phyloP scores from a whole-genome alignment of 2,888 invertebrate species.

The Polydrusus pterygomalis region DNA sequence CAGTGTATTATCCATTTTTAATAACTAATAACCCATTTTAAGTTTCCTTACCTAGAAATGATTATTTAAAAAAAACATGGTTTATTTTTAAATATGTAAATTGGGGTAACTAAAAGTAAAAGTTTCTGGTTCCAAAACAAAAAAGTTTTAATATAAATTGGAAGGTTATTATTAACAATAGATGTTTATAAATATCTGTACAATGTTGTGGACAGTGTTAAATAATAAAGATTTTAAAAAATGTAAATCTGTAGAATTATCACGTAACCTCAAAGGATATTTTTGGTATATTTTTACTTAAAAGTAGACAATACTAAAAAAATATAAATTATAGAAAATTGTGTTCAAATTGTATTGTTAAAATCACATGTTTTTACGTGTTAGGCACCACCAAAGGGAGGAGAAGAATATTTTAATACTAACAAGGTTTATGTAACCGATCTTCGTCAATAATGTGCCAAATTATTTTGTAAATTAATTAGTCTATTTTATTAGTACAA shows the following conservation, averaged over 20 bases:
- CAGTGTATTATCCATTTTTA: too few species aligned
- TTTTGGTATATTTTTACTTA: slow-evolving; percentile 54
- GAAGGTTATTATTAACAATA: not conserved
- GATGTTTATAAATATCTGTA: not conserved
- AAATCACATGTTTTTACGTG: slow-evolving; percentile 37
- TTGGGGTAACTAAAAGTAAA: too few species aligned
- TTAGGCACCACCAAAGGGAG: slow-evolving; percentile 40
- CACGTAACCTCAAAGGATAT: slow-evolving; percentile 48
- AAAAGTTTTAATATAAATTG: too few species aligned
- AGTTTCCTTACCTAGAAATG: not conserved
- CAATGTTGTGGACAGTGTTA: slow-evolving; percentile 24
- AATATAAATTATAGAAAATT: slow-evolving; percentile 24
- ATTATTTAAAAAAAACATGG: too few species aligned
- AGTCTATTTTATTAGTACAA: not conserved
- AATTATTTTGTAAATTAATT: not conserved
- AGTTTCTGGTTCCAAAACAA: too few species aligned
- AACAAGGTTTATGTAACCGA: not conserved
- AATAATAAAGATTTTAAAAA: slow-evolving; percentile 8
- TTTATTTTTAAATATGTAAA: too few species aligned
- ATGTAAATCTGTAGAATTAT: slow-evolving; percentile 41
- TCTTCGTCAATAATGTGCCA: not conserved
- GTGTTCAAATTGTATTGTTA: slow-evolving; percentile 47
- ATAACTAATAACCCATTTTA: too few species aligned
- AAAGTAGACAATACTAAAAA: slow-evolving; percentile 45
- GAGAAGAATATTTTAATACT: not conserved